phyloP scores from a whole-genome alignment of 1,140 invertebrate species.

The Drosophila carrolli region DNA sequence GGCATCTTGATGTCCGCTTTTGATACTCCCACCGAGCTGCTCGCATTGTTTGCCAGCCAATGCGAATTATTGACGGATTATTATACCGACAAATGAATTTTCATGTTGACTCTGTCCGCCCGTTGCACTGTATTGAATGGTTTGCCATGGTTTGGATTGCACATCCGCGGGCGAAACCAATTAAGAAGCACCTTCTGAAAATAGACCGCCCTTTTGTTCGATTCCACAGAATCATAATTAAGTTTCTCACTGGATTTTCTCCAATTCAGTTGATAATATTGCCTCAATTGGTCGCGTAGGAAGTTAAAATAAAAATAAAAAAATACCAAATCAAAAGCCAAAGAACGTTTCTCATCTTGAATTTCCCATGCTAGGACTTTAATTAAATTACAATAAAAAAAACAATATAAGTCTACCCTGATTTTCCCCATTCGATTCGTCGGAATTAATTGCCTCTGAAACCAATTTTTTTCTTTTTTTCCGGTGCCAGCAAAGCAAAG shows the following conservation, averaged over 20 bases:
- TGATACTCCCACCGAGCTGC: conserved; percentile 1
- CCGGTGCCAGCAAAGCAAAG: conserved; percentile 24
- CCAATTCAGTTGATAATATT: no score
- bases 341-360: background rate
- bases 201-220: no score
- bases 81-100: conserved; percentile 1
- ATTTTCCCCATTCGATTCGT: conserved; percentile 10
- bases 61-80: conserved; percentile 10
- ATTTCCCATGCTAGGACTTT: background rate
- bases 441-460: conserved; percentile 57
- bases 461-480: conserved; percentile 28
- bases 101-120: background rate
- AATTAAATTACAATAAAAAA: background rate
- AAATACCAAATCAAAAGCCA: no score
- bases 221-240: no score
- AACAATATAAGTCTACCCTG: background rate
- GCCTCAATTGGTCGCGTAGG: no score
- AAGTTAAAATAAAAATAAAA: no score
- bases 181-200: background rate
- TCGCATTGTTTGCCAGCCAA: conserved; percentile 7
- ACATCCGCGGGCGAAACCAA: background rate
- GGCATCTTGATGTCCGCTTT: conserved; percentile 1
- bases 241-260: no score
- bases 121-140: background rate
- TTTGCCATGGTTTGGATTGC: background rate